Conservation (phyloP, 2,113 vertebrate genomes). For the Peromyscus californicus region DNA sequence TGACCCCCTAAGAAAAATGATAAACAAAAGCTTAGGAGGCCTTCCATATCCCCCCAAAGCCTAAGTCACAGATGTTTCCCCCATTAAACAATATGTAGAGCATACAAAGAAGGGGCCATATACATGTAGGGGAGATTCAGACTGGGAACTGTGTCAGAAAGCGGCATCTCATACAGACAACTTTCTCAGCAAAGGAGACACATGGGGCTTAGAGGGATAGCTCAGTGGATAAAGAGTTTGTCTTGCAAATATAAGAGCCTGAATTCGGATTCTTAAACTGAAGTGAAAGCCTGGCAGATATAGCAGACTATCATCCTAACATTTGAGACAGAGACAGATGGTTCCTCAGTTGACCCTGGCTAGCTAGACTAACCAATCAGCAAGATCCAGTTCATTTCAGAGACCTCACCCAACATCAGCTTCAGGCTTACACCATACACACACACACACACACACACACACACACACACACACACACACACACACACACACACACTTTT, state of each 20-base stretch:
- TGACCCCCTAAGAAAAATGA: not conserved
- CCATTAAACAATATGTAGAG: not conserved
- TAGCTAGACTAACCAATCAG: not conserved
- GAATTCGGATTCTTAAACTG: not conserved
- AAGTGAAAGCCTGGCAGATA: not conserved
- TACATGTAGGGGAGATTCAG: not conserved
- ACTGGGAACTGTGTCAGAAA: not conserved
- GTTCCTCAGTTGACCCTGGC: not conserved
- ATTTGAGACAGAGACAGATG: not conserved
- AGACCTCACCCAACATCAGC: not conserved
- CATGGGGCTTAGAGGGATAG: not conserved
- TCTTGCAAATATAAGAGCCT: not conserved
- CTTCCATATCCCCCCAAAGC: too few relatives aligned
- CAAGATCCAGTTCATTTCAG: not conserved
- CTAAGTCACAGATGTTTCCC: too few relatives aligned
- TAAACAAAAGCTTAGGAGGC: not conserved
- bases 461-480: not conserved
- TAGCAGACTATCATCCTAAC: not conserved
- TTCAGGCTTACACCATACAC: not conserved
- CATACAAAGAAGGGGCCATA: not conserved
- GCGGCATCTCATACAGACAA: not conserved
- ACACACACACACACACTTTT: not conserved
- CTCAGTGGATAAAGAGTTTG: not conserved
- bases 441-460: not conserved
- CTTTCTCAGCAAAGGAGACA: too few relatives aligned